These are phyloP conservation scores for Arctia plantaginis DNA, from an alignment of 2,888 invertebrate genomes.

Conservation along the genomic window DNA sequence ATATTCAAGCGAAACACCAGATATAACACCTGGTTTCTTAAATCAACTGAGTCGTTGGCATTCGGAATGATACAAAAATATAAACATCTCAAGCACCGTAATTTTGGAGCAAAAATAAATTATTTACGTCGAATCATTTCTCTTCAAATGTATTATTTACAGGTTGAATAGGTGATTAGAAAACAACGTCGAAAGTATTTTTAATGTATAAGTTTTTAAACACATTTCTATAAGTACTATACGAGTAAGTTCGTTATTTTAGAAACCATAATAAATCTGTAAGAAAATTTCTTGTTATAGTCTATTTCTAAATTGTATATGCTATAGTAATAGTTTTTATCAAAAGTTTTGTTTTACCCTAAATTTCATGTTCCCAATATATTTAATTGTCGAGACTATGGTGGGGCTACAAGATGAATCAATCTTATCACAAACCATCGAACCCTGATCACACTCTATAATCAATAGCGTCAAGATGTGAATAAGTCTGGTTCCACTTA, in stretches of 20 bases:
- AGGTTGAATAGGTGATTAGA: slow-evolving; percentile 10
- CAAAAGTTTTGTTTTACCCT: too few relatives aligned
- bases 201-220: neutral
- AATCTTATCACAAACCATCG: too few relatives aligned
- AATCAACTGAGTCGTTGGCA: slow-evolving; percentile 61
- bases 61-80: slow-evolving; percentile 56
- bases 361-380: too few relatives aligned
- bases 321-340: too few relatives aligned
- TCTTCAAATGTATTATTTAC: slow-evolving; percentile 30
- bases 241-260: neutral
- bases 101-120: slow-evolving; percentile 47
- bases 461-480: too few relatives aligned
- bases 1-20: slow-evolving; percentile 55
- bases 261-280: neutral
- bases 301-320: too few relatives aligned
- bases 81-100: slow-evolving; percentile 28
- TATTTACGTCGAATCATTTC: slow-evolving; percentile 43
- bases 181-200: neutral
- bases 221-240: neutral
- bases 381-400: too few relatives aligned
- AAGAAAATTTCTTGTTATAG: too few relatives aligned
- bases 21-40: slow-evolving; percentile 68
- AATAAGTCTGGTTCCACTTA: too few relatives aligned
- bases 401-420: too few relatives aligned
- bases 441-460: too few relatives aligned